A percentile compares a stretch with the other conserved stretches of the same genome.
These are phyloP conservation scores for Enchytraeus crypticus DNA, from an alignment of 2,888 invertebrate species.

Conservation along the genomic window DNA sequence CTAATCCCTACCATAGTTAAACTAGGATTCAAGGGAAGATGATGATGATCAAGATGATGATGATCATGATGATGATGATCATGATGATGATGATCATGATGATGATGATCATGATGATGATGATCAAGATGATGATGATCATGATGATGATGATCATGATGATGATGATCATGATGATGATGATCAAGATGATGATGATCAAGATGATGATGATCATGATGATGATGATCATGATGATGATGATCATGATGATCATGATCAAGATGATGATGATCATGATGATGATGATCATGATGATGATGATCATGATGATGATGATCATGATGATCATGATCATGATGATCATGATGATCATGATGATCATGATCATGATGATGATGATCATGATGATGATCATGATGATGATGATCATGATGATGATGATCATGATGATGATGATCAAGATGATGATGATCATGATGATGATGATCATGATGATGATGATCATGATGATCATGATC, in stretches of 20 bases:
- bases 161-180: slow-evolving; percentile 2
- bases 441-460: slow-evolving; percentile 3
- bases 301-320: not conserved
- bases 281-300: slow-evolving; percentile 4
- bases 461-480: slow-evolving; percentile 5
- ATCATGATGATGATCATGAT: not conserved
- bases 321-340: not conserved
- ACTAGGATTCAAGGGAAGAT: no score
- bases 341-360: not conserved
- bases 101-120: not conserved
- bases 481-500: not conserved
- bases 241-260: not conserved
- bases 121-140: slow-evolving; percentile 1
- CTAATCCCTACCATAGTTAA: no score
- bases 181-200: not conserved
- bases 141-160: slow-evolving; percentile 5
- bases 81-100: not conserved
- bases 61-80: not conserved
- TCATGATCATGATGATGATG: not conserved
- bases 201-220: not conserved
- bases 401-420: not conserved
- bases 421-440: not conserved
- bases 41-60: not conserved
- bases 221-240: not conserved
- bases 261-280: not conserved